phyloP scores from a whole-genome alignment of 2,797 vertebrate species.

The Neoniphon sammara region DNA sequence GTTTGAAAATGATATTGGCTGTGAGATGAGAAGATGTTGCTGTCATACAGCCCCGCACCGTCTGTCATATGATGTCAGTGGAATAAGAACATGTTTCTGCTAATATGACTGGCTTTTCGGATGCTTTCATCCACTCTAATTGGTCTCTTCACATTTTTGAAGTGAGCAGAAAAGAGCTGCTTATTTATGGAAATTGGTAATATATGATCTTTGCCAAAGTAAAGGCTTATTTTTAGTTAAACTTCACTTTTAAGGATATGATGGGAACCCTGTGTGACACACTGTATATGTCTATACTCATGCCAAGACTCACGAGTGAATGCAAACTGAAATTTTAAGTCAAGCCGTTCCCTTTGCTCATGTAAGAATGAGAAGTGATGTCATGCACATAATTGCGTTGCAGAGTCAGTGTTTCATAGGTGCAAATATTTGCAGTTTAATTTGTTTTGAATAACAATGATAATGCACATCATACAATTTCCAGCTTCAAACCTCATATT shows the following conservation, averaged over 20 bases:
- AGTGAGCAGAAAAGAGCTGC: slow-evolving; percentile 25
- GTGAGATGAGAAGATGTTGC: slow-evolving; percentile 49
- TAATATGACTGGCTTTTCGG: slow-evolving; percentile 30
- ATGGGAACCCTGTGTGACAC: slow-evolving; percentile 26
- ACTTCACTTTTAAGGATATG: slow-evolving; percentile 30
- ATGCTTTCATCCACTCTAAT: slow-evolving; percentile 58
- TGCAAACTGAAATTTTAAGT: neutral
- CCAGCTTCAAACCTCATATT: neutral
- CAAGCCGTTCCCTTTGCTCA: neutral
- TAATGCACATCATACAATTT: neutral
- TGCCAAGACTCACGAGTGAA: neutral
- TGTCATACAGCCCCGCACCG: slow-evolving; percentile 52
- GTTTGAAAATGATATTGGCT: slow-evolving; percentile 56
- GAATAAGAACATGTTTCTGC: slow-evolving; percentile 45
- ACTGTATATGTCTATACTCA: slow-evolving; percentile 6
- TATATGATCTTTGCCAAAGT: slow-evolving; percentile 40
- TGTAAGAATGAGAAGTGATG: neutral
- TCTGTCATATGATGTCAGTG: slow-evolving; percentile 54
- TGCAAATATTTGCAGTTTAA: neutral
- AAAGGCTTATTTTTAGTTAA: slow-evolving; percentile 55
- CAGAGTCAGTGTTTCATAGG: neutral
- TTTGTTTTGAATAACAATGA: neutral
- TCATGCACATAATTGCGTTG: neutral
- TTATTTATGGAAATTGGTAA: slow-evolving; percentile 62
- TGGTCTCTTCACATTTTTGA: slow-evolving; percentile 55